Evolutionary conservation across 2,888 invertebrate genomes (phyloP).

Genomic region (Andrena trimmerana): DNA sequence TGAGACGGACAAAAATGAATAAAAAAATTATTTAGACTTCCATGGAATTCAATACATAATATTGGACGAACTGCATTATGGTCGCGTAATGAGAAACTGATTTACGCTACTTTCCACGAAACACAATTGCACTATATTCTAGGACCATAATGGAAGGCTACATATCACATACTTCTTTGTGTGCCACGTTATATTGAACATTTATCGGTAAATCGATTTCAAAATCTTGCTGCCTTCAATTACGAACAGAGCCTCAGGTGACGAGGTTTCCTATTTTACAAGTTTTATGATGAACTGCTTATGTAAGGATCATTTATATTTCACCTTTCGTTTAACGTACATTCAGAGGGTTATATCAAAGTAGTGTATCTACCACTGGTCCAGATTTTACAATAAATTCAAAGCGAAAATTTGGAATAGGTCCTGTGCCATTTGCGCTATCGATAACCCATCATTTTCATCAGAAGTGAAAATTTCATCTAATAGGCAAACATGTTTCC

Average conservation of each 20-base stretch:
- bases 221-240: neutral
- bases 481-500: too few relatives aligned
- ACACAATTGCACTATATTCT: neutral
- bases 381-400: too few relatives aligned
- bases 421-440: too few relatives aligned
- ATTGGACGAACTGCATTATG: neutral
- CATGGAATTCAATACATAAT: too few relatives aligned
- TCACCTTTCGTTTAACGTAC: too few relatives aligned
- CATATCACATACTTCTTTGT: neutral
- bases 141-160: neutral
- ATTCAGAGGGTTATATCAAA: neutral
- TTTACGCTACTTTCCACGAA: constrained; percentile 8
- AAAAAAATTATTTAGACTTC: too few relatives aligned
- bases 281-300: neutral
- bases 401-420: too few relatives aligned
- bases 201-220: constrained; percentile 4
- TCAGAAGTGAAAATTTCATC: too few relatives aligned
- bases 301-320: neutral
- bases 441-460: too few relatives aligned
- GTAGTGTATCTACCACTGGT: neutral
- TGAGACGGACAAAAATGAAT: too few relatives aligned
- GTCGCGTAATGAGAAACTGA: neutral
- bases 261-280: neutral
- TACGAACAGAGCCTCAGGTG: neutral
- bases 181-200: neutral